Evolutionary conservation across 2,888 invertebrate species (phyloP).

Genomic region (Laothoe populi): DNA sequence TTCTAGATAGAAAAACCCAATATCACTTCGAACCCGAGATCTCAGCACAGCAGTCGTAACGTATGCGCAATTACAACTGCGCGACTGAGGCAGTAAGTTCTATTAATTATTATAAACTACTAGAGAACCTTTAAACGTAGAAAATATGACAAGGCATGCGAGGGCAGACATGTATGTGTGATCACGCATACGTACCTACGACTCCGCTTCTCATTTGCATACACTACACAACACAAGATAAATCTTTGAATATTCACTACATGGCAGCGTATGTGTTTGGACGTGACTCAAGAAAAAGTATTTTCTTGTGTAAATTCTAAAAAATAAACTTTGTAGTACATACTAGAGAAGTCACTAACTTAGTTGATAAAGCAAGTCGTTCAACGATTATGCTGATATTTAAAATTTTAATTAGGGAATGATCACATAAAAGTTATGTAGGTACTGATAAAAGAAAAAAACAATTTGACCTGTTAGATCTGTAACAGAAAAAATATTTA

Average conservation of each 20-base stretch:
- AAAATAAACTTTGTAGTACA: too few relatives aligned
- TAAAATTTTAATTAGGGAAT: neutral
- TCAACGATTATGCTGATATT: neutral
- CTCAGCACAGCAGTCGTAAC: too few relatives aligned
- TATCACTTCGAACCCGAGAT: too few relatives aligned
- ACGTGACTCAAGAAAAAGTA: neutral
- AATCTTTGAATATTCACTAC: slow-evolving; percentile 25
- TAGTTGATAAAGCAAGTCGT: neutral
- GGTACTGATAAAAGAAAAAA: too few relatives aligned
- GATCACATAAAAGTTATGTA: too few relatives aligned
- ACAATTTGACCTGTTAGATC: too few relatives aligned
- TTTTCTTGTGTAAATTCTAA: neutral
- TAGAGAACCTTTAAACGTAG: neutral
- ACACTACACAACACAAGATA: slow-evolving; percentile 16
- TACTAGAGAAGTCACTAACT: neutral
- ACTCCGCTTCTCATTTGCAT: slow-evolving; percentile 5
- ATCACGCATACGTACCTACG: slow-evolving; percentile 18
- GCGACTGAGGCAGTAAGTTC: too few relatives aligned
- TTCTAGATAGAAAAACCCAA: too few relatives aligned
- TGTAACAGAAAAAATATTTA: too few relatives aligned
- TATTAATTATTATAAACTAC: neutral
- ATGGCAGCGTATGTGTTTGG: slow-evolving; percentile 3
- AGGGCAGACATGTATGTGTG: slow-evolving; percentile 6
- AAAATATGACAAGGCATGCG: neutral
- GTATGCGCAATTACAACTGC: too few relatives aligned